These are phyloP conservation scores for Caenorhabditis macrosperma DNA, from an alignment of 2,888 invertebrate species.

Conservation along the genomic window DNA sequence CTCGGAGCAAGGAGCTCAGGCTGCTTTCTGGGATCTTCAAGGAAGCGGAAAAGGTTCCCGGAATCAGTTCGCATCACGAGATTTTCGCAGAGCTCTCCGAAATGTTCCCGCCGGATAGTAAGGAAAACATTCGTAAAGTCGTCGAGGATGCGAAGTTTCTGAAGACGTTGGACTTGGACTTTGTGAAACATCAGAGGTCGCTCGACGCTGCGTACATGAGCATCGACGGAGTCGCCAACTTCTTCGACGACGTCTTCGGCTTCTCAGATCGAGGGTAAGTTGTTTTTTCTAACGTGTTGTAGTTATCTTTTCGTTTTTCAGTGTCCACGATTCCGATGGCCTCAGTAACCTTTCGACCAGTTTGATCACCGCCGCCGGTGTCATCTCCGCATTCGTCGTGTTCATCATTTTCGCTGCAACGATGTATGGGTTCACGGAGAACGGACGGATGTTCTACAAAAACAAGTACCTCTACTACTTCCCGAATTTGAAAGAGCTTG, in stretches of 20 bases:
- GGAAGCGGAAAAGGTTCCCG: no score
- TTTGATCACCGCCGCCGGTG: not conserved
- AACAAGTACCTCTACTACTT: slow-evolving; percentile 13
- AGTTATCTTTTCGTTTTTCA: not conserved
- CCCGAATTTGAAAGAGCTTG: slow-evolving; percentile 11
- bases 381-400: not conserved
- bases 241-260: slow-evolving; percentile 19
- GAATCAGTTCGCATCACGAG: no score
- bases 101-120: no score
- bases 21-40: no score
- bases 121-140: no score
- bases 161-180: no score
- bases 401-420: not conserved
- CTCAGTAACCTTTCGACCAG: no score
- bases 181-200: slow-evolving; percentile 8
- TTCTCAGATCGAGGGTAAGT: not conserved
- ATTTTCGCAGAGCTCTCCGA: no score
- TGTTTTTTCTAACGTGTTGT: not conserved
- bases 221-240: not conserved
- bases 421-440: slow-evolving; percentile 18
- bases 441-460: not conserved
- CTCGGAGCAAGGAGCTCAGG: no score
- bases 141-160: no score
- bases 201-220: slow-evolving; percentile 21
- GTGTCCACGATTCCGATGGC: not conserved